Base-by-base conservation (phyloP, 37 sponge, comb jelly and placozoan genomes). In the Mnemiopsis leidyi region DNA sequence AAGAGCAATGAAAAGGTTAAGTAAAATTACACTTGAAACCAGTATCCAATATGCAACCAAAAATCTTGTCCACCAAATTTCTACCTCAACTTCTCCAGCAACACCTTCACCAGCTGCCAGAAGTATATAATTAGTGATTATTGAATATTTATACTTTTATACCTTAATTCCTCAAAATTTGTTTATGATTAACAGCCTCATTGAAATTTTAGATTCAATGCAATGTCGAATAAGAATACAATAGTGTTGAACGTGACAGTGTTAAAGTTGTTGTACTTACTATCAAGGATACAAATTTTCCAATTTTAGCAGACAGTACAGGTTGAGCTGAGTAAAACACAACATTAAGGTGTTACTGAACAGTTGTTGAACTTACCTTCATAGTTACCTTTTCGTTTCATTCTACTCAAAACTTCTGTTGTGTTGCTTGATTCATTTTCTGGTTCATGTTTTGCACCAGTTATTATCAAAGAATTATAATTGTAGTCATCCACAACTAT, bases 401-500 rank as follows among this genome's bases (percentile, higher is more conserved):
- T 23, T 26, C 39, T 85, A 5, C 32, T 37, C 16, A 35, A 35
- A 7, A 23, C 90, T 48, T 48, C 61, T 48, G 9, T 13, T 18
- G 5, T 48, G 18, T 13, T 37, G 7, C 36, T 28, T 3, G 5
- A 1, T 7, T 71, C 9, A 1, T 32, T 30, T n/a, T 85, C 90
- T 38, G 38, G 48, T 5, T 7, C 90, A 23, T 25, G n/a, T 7
- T 24, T 1, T 0, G 29, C 35, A 5, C 39, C 36, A 3, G 90
- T 85, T 23, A 23, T 1, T 3, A 85, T 33, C 29, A 85, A 37
- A 7, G 16, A 28, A 2, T 38, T n/a, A 25, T 85, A 85, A 33
- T 40, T 85, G 90, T 85, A 85, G 61, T 85, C 90, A 85, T 85
- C 90, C 39, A 85, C 90, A 0, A 85, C 90, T 23, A 85, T 85